Evolutionary conservation across 2,113 vertebrate species (phyloP).

Genomic region (Ancistrus triradiatus): DNA sequence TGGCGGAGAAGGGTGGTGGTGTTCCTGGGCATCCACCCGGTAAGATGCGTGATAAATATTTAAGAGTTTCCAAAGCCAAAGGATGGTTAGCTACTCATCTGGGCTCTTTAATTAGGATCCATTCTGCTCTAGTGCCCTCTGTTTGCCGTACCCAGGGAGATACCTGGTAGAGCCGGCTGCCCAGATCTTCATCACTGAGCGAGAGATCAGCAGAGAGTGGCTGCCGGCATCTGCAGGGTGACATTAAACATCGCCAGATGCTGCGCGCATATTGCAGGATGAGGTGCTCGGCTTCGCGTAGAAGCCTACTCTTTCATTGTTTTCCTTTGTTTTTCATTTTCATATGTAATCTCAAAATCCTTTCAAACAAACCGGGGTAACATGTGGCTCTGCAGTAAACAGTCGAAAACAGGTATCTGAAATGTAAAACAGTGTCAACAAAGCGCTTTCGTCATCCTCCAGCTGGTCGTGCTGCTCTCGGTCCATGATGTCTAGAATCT

Average conservation of each 20-base stretch:
- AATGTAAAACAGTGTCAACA: slow-evolving; percentile 29
- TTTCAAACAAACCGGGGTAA: slow-evolving; percentile 50
- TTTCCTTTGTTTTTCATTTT: slow-evolving; percentile 38
- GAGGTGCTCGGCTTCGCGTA: slow-evolving; percentile 46
- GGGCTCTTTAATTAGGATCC: slow-evolving; percentile 50
- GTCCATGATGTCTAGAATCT: not conserved
- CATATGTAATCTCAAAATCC: slow-evolving; percentile 52
- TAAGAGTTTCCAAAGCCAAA: slow-evolving; percentile 45
- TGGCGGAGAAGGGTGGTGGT: slow-evolving; percentile 22
- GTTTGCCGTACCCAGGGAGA: slow-evolving; percentile 36
- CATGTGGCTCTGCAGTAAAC: slow-evolving; percentile 39
- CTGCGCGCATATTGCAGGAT: slow-evolving; percentile 49
- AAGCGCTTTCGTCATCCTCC: slow-evolving; percentile 12
- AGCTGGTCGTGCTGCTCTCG: slow-evolving; percentile 11
- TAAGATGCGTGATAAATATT: slow-evolving; percentile 55
- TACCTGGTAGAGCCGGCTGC: slow-evolving; percentile 26
- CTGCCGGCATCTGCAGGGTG: slow-evolving; percentile 52
- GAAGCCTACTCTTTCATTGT: slow-evolving; percentile 41
- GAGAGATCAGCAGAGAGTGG: slow-evolving; percentile 16
- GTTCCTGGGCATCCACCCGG: slow-evolving; percentile 38
- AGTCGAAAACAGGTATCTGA: slow-evolving; percentile 42
- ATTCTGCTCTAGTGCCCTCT: slow-evolving; percentile 52
- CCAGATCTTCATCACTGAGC: slow-evolving; percentile 31
- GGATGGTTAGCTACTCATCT: slow-evolving; percentile 43
- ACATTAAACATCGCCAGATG: slow-evolving; percentile 59